phyloP scores from a whole-genome alignment of 2,888 invertebrate genomes.

The Tineola bisselliella region DNA sequence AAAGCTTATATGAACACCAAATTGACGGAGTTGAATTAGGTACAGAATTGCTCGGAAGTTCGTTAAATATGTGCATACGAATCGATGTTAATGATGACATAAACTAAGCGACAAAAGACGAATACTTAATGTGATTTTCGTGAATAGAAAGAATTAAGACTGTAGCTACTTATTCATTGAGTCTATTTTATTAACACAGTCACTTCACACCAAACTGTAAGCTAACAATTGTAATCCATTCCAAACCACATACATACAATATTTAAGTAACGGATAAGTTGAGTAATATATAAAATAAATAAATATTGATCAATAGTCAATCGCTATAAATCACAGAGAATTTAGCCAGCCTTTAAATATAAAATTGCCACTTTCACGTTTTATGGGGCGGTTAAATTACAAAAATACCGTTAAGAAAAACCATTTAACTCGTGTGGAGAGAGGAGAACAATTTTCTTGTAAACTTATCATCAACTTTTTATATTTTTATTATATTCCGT shows the following conservation, averaged over 20 bases:
- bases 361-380: too few relatives aligned
- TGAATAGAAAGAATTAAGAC: not conserved
- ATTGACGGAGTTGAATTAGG: not conserved
- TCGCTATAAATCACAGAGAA: too few relatives aligned
- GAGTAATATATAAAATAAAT: not conserved
- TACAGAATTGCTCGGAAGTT: conserved; percentile 1
- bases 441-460: too few relatives aligned
- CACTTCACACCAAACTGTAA: not conserved
- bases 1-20: not conserved
- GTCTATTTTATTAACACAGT: not conserved
- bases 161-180: not conserved
- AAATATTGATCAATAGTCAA: too few relatives aligned
- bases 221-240: not conserved
- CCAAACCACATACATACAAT: not conserved
- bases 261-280: not conserved
- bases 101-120: not conserved
- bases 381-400: too few relatives aligned
- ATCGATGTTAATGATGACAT: conserved; percentile 10
- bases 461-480: too few relatives aligned
- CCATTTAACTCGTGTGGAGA: too few relatives aligned
- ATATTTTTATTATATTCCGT: too few relatives aligned
- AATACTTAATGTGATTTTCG: conserved; percentile 2
- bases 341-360: too few relatives aligned
- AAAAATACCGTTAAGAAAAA: too few relatives aligned
- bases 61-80: conserved; percentile 11